Evolutionary conservation across 2,888 invertebrate species (phyloP).

Genomic region (Apotomis turbidana): DNA sequence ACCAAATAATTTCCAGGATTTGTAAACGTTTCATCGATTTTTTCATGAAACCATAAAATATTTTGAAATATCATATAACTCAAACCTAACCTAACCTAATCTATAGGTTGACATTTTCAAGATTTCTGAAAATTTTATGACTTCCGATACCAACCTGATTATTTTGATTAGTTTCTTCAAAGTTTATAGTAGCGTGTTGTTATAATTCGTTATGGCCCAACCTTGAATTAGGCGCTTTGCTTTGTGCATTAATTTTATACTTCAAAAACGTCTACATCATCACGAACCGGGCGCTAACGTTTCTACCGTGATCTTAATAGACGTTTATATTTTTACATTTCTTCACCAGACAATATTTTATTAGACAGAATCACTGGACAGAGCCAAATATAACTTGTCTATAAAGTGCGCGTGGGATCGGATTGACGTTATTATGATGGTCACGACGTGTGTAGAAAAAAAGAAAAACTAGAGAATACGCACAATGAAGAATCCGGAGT

Average conservation of each 20-base stretch:
- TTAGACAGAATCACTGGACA: slow-evolving; percentile 13
- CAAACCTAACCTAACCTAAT: too few relatives aligned
- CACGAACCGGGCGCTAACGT: slow-evolving; percentile 2
- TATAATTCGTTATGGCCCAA: neutral
- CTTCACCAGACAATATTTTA: slow-evolving; percentile 30
- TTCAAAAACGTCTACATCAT: neutral
- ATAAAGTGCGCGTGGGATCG: slow-evolving; percentile 24
- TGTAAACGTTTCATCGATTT: too few relatives aligned
- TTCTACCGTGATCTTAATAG: slow-evolving; percentile 15
- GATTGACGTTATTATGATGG: slow-evolving; percentile 5
- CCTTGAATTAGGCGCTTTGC: neutral
- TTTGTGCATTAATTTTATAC: neutral
- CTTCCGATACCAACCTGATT: too few relatives aligned
- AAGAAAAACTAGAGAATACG: neutral
- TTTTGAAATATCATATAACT: too few relatives aligned
- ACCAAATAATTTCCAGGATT: too few relatives aligned
- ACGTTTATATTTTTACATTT: slow-evolving; percentile 36
- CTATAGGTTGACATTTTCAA: too few relatives aligned
- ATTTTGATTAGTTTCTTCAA: neutral
- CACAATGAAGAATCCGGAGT: too few relatives aligned
- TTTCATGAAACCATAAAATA: too few relatives aligned
- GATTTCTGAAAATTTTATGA: too few relatives aligned
- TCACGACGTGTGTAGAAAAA: neutral
- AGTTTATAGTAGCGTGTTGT: neutral
- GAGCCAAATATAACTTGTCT: slow-evolving; percentile 29